A percentile compares a stretch with the other conserved stretches of the same genome.
These are phyloP conservation scores for Periophthalmus modestus DNA, from an alignment of 2,113 vertebrate genomes.

Conservation along the genomic window DNA sequence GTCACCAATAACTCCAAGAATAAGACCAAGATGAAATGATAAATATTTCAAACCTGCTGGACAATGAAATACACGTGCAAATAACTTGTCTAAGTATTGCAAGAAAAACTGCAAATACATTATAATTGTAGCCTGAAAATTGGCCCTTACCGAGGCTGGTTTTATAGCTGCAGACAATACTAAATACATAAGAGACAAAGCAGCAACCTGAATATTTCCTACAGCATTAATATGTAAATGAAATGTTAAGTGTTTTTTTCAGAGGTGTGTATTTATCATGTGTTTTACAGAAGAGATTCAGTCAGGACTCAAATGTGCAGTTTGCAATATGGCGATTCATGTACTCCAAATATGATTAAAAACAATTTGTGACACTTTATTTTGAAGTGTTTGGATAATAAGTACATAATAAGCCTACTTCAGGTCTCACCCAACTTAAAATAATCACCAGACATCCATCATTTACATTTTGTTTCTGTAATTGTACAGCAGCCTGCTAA, in stretches of 20 bases:
- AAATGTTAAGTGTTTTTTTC: conserved; percentile 57
- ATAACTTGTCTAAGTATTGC: too few species aligned
- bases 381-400: conserved; percentile 26
- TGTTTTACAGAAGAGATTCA: conserved; percentile 42
- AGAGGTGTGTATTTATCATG: conserved; percentile 45
- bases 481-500: conserved; percentile 9
- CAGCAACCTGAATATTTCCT: conserved; percentile 31
- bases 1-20: not conserved
- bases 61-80: not conserved
- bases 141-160: conserved; percentile 5
- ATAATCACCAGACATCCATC: conserved; percentile 28
- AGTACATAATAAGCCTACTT: conserved; percentile 37
- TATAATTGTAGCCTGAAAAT: conserved; percentile 13
- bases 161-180: conserved; percentile 27
- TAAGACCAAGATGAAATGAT: too few species aligned
- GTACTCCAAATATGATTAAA: conserved; percentile 45
- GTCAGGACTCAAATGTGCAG: conserved; percentile 22
- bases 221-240: conserved; percentile 63
- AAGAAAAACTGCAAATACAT: conserved; percentile 11
- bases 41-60: conserved; percentile 5
- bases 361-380: conserved; percentile 51
- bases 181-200: conserved; percentile 19
- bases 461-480: conserved; percentile 32
- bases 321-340: conserved; percentile 35
- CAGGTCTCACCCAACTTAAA: conserved; percentile 19